phyloP scores from a whole-genome alignment of 1,140 invertebrate species.

The Anthonomus grandis region DNA sequence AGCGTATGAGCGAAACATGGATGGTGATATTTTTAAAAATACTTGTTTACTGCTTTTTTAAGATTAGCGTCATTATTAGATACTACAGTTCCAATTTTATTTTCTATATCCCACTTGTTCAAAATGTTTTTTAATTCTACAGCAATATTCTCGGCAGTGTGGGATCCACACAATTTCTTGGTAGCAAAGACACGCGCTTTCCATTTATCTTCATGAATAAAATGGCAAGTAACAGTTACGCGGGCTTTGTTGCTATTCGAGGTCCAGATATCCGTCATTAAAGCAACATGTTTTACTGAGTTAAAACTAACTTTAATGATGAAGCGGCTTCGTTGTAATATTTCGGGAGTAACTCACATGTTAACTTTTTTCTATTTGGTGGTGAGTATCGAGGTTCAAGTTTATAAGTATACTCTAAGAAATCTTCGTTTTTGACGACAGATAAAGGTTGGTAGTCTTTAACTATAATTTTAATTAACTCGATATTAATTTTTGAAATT shows the following conservation, averaged over 20 bases:
- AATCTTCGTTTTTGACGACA: neutral
- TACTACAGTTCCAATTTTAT: no score
- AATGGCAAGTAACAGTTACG: no score
- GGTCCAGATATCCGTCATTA: constrained; percentile 28
- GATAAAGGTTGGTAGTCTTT: constrained; percentile 1
- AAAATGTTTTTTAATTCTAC: no score
- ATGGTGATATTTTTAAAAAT: constrained; percentile 44
- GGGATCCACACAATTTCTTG: constrained; percentile 10
- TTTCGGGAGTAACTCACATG: no score
- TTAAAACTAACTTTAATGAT: constrained; percentile 8
- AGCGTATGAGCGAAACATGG: no score
- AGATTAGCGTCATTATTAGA: constrained; percentile 16
- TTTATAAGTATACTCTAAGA: no score
- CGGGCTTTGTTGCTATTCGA: constrained; percentile 23
- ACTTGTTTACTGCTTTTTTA: constrained; percentile 17
- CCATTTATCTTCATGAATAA: no score
- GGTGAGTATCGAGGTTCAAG: no score
- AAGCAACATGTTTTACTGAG: constrained; percentile 5
- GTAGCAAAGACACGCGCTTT: constrained; percentile 10
- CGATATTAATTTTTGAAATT: neutral
- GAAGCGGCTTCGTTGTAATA: constrained; percentile 1
- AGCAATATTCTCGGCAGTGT: no score
- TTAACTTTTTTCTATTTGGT: no score
- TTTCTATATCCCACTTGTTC: no score
- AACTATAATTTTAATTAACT: neutral